Base-by-base conservation (phyloP, 2,113 vertebrate genomes). In the Zapus hudsonius region DNA sequence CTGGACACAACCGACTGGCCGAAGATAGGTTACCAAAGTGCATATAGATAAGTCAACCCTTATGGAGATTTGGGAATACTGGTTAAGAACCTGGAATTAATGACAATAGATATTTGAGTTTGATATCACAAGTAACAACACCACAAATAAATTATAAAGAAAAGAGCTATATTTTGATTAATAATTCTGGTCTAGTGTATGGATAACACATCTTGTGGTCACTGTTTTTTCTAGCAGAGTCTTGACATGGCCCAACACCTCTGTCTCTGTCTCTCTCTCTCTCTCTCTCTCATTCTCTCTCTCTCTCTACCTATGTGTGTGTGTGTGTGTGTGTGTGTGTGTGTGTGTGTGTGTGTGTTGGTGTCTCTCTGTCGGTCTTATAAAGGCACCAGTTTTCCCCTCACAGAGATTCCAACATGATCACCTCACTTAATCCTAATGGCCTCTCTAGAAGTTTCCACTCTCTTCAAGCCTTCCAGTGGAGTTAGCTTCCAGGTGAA, bases 11-110 rank as follows among this genome's bases (percentile, higher is more conserved):
- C n/a, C n/a, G n/a, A n/a, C n/a, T n/a, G 5, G 7, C 31, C 55
- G 47, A 40, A 89, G 2, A 29, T 4, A 7, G 31, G 44, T 44
- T 67, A 80, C 20, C 33, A 57, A 44, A 42, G 9, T 42, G 38
- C 22, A 33, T 4, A 1, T 5, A 17, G n/a, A 17, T n/a, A n/a
- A n/a, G n/a, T n/a, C n/a, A n/a, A 15, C 25, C 12, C 33, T 22
- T 75, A 12, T 17, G 27, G 84, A 27, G 17, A 57, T 57, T 57
- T n/a, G 25, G 29, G 55, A 13, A 10, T 36, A 6, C 5, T 7
- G 33, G 25, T 44, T 23, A 87, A 27, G 25, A 40, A 31, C 67
- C 7, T 8, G n/a, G 31, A 81, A 64, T 85, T 29, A 72, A 31
- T 27, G 15, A 64, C 33, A 7, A 7, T 36, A 42, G 29, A 29